Evolutionary conservation across 2,113 vertebrate genomes (phyloP).

Genomic region (Clarias batrachus): DNA sequence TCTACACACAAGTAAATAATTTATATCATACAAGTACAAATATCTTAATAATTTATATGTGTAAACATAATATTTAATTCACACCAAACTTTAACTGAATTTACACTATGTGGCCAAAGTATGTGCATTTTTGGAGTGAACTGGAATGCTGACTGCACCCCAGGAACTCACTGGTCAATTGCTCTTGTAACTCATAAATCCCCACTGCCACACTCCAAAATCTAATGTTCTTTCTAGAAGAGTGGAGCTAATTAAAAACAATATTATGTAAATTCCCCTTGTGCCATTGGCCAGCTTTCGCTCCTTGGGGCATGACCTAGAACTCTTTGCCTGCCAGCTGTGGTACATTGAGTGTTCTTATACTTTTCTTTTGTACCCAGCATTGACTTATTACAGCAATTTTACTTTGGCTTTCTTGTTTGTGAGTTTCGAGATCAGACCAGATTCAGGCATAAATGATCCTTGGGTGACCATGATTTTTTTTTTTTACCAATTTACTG

Average conservation of each 20-base stretch:
- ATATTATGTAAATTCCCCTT: no score
- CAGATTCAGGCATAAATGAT: no score
- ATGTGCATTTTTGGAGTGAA: background rate
- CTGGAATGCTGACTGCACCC: background rate
- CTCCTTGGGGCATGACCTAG: no score
- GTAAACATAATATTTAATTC: conserved; percentile 1
- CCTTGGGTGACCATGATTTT: no score
- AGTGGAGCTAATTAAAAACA: background rate
- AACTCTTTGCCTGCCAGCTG: no score
- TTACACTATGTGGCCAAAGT: background rate
- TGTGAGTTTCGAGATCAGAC: no score
- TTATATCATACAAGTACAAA: conserved; percentile 20
- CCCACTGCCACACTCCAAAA: background rate
- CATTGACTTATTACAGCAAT: no score
- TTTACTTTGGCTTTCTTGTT: no score
- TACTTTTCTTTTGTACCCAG: no score
- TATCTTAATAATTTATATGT: conserved; percentile 11
- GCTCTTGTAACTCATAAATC: background rate
- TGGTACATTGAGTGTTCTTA: no score
- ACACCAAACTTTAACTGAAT: background rate
- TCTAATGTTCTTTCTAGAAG: background rate
- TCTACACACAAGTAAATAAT: background rate
- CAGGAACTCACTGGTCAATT: background rate
- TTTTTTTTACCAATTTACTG: no score
- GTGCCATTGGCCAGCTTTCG: no score